phyloP scores from a whole-genome alignment of 2,888 invertebrate genomes.

The Harpalus rufipes region DNA sequence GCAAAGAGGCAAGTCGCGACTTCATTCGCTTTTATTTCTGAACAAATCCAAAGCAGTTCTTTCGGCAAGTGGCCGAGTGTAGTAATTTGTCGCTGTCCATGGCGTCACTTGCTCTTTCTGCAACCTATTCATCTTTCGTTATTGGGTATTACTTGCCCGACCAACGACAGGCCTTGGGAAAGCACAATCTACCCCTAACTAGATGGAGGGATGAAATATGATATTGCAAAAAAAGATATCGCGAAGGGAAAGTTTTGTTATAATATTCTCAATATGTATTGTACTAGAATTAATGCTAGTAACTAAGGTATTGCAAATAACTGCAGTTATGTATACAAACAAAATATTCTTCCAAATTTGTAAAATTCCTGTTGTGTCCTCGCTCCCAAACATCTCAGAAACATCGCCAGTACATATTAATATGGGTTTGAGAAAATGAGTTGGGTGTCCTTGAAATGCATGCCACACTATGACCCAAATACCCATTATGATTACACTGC shows the following conservation, averaged over 20 bases:
- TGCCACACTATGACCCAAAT: constrained; percentile 56
- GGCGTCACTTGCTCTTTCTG: neutral
- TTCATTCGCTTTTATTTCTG: neutral
- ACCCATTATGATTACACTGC: constrained; percentile 56
- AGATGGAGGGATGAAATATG: neutral
- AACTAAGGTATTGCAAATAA: too few species aligned
- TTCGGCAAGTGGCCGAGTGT: neutral
- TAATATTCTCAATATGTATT: too few species aligned
- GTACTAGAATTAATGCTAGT: too few species aligned
- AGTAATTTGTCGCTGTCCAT: neutral
- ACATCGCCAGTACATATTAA: neutral
- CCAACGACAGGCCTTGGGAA: neutral
- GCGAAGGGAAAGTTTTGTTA: too few species aligned
- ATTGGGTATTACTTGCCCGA: neutral
- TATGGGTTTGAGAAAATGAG: constrained; percentile 15
- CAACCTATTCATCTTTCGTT: constrained; percentile 2
- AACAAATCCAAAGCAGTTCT: neutral
- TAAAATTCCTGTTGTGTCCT: neutral
- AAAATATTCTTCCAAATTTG: too few species aligned
- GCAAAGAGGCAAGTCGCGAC: neutral
- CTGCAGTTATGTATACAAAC: too few species aligned
- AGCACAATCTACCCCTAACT: neutral
- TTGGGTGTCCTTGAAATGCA: constrained; percentile 34
- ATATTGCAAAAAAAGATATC: too few species aligned
- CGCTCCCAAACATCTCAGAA: neutral